Base-by-base conservation (phyloP, 1,140 invertebrate species). In the Vollenhovia emeryi region DNA sequence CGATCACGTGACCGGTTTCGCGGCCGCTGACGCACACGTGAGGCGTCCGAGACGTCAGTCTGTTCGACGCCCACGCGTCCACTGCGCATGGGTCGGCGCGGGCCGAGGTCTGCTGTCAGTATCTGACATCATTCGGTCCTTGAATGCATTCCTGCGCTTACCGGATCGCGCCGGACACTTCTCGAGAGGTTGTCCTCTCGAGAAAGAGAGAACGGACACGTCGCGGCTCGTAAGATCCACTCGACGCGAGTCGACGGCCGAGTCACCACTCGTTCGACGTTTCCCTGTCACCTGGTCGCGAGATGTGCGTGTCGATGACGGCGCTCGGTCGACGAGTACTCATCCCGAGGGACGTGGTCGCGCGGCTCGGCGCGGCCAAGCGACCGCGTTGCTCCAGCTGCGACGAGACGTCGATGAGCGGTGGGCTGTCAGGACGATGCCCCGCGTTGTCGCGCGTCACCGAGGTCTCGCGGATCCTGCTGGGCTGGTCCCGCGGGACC, bases 271-370 rank as follows among this genome's bases (percentile, higher is more conserved):
- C n/a, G 21, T 30, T 52, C 9, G 8, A 48, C 21, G 11, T 3
- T 27, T 21, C 3, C 2, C 2, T n/a, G 1, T 21, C n/a, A 45
- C 21, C 9, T 33, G 3, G 15, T n/a, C 8, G 40, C 50, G 48
- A 66, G 8, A 89, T 86, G 76, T 82, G 85, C 13, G 27, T 59
- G 36, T 80, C 66, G 21, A 24, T 86, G 24, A 74, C 76, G 11
- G 40, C 24, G 18, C 48, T 88, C 1, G 21, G 50, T 57, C 59
- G 64, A 18, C 87, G 71, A 60, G 62, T 55, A 11, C 66, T 88
- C 27, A 24, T 50, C 9, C 36, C 87, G 6, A 57, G 55, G 7
- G 75, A 89, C 30, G 45, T n/a, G n/a, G n/a, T 86, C 7, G 36
- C 52, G 57, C 59, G 15, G 33, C 21, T 89, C 33, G 36, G 43